Evolutionary conservation across 2,113 vertebrate species (phyloP).

Genomic region (Scolopax mira): DNA sequence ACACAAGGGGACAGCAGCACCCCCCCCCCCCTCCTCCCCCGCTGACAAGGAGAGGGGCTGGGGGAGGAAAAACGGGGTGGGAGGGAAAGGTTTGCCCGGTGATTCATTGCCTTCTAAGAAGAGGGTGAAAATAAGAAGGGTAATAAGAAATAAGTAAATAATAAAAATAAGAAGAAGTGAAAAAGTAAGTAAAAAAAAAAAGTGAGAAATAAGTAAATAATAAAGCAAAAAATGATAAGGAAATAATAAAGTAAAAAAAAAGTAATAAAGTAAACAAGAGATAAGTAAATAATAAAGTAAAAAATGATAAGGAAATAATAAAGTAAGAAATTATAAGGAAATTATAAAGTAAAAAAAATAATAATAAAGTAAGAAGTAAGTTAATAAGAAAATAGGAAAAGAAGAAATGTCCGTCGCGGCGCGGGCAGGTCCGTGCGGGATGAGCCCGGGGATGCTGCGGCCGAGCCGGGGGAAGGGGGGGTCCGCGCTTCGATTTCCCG

Average conservation of each 20-base stretch:
- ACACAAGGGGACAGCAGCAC: not conserved
- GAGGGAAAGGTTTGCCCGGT: fast-evolving
- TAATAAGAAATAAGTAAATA: not conserved
- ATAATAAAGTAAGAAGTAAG: no score
- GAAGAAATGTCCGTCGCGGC: not conserved
- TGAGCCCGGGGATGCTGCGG: not conserved
- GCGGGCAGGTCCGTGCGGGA: fast-evolving
- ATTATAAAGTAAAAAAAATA: no score
- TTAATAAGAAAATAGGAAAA: no score
- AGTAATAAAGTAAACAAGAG: no score
- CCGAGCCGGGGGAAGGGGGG: not conserved
- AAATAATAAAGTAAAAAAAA: no score
- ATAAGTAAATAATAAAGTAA: no score
- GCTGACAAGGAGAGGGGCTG: fast-evolving
- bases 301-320: no score
- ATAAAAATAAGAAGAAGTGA: no score
- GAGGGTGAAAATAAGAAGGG: fast-evolving
- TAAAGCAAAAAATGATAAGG: no score
- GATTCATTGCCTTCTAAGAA: not conserved
- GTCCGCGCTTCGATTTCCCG: fast-evolving
- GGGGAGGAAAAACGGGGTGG: fast-evolving
- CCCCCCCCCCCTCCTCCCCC: not conserved
- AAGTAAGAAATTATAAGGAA: no score
- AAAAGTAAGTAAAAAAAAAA: no score
- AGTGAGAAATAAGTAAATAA: no score